These are phyloP conservation scores for Esox lucius DNA, from an alignment of 2,797 vertebrate genomes.

Conservation along the genomic window DNA sequence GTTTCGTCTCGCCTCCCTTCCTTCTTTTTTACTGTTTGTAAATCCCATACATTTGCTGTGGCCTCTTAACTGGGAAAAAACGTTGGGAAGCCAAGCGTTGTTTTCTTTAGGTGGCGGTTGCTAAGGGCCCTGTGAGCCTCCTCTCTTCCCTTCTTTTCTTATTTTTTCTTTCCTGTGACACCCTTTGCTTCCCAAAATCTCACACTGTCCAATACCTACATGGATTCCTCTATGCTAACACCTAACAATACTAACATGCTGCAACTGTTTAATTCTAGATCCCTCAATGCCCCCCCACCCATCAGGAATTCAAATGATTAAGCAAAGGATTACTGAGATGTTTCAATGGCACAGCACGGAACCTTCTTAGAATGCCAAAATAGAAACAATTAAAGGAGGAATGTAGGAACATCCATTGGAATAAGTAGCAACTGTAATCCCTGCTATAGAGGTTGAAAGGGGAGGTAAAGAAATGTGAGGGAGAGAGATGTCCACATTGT, in stretches of 20 bases:
- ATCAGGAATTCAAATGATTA: neutral
- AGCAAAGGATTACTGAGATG: neutral
- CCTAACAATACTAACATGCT: neutral
- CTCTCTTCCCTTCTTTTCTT: neutral
- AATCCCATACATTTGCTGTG: slow-evolving; percentile 40
- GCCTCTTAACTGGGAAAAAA: slow-evolving; percentile 44
- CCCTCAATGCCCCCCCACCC: neutral
- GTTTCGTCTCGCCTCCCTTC: slow-evolving; percentile 11
- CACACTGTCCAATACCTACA: neutral
- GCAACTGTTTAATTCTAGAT: neutral
- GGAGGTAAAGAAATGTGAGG: neutral
- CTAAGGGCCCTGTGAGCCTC: neutral
- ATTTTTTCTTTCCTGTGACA: neutral
- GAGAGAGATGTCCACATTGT: neutral
- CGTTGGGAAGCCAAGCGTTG: slow-evolving; percentile 38
- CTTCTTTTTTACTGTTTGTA: slow-evolving; percentile 34
- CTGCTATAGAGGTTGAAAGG: neutral
- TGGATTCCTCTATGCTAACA: neutral
- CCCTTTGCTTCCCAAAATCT: neutral
- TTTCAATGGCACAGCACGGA: neutral
- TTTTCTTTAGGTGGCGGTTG: slow-evolving; percentile 4
- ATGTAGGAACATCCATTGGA: neutral
- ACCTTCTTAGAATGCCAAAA: neutral
- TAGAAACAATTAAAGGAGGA: neutral
- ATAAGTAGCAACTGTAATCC: neutral